These are phyloP conservation scores for Thumatha senex DNA, from an alignment of 2,888 invertebrate genomes.

Conservation along the genomic window DNA sequence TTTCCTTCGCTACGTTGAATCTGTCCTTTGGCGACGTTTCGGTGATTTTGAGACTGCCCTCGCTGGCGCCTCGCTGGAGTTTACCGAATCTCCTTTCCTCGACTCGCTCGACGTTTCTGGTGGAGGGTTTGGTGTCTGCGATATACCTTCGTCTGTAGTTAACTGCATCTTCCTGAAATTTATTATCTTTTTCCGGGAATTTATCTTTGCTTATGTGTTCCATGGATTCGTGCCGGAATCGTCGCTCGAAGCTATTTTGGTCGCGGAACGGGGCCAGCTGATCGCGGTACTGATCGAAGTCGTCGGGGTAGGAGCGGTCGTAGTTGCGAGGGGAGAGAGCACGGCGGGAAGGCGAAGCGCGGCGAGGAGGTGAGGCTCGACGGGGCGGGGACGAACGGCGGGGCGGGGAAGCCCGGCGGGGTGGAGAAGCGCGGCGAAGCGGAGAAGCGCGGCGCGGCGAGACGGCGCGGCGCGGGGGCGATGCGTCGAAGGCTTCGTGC, in stretches of 20 bases:
- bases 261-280: constrained; percentile 71
- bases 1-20: constrained; percentile 94
- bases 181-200: constrained; percentile 49
- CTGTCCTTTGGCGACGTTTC: constrained; percentile 88
- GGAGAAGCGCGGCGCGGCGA: constrained; percentile 56
- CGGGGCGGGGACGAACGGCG: constrained; percentile 42
- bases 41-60: constrained; percentile 72
- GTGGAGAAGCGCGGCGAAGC: constrained; percentile 61
- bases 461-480: constrained; percentile 65
- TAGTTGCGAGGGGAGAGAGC: constrained; percentile 55
- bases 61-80: constrained; percentile 70
- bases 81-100: constrained; percentile 77
- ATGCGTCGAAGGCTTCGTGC: constrained; percentile 81
- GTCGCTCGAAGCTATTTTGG: constrained; percentile 62
- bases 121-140: constrained; percentile 74
- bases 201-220: constrained; percentile 64
- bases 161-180: constrained; percentile 61
- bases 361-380: constrained; percentile 48
- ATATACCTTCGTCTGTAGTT: constrained; percentile 79
- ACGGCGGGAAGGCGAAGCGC: constrained; percentile 51
- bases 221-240: constrained; percentile 74
- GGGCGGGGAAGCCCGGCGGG: constrained; percentile 43
- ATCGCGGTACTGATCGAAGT: constrained; percentile 58
- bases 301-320: constrained; percentile 53
- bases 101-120: constrained; percentile 69